Base-by-base conservation (phyloP, 1,140 invertebrate genomes). In the Ctenoplectra terminalis region DNA sequence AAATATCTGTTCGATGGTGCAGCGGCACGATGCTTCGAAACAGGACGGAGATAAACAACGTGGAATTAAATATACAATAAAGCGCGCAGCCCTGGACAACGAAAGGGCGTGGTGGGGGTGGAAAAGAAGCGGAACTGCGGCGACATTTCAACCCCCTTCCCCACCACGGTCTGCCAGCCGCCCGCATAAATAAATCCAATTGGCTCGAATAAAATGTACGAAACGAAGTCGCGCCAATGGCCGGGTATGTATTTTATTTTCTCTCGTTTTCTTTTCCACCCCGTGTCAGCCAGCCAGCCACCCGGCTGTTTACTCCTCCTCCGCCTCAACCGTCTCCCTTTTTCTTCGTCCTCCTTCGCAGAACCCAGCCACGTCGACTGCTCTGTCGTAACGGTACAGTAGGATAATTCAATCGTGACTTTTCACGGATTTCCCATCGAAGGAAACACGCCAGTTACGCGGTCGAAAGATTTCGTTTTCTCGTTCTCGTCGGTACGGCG, bases 21-120 rank as follows among this genome's bases (percentile, higher is more conserved):
- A 34, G 50, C 43, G 54, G 54, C 29, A 26, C 37, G n/a, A 58
- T 54, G 15, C 72, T 64, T 60, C 50, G 52, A 56, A 58, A 84
- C 58, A 54, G 84, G 76, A 81, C 79, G 73, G 63, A 60, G 82
- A 85, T 74, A 85, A 88, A 85, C 73, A 81, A 77, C 70, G 76
- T 67, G 84, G 84, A 90, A 90, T 90, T 88, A 89, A 89, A 89
- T 89, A 88, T 89, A 89, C 87, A 87, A 89, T 86, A 89, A 89
- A 89, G 73, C 74, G 75, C 74, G 60, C 81, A 58, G 78, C 67
- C 64, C 69, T 54, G 79, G 80, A 90, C 88, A 89, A 56, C 76
- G 84, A 90, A 87, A 82, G 81, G 86, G 84, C 86, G 89, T 88
- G 85, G 77, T 84, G 86, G 84, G 73, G 85, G 56, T 64, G 74